These are phyloP conservation scores for Aradus depressus DNA, from an alignment of 2,888 invertebrate species.

Conservation along the genomic window DNA sequence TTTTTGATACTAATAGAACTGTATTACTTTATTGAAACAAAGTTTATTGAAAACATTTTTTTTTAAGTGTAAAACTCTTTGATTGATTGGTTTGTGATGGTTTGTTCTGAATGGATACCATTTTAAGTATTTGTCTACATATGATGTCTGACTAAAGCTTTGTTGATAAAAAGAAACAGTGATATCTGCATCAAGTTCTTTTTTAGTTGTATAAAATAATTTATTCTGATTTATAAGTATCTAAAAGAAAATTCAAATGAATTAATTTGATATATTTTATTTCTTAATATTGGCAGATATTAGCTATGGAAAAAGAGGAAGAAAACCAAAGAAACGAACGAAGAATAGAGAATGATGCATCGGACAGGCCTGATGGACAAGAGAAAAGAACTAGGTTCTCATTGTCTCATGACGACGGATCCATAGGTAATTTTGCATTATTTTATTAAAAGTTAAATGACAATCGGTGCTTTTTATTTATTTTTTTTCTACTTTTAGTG, in stretches of 20 bases:
- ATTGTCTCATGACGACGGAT: slow-evolving; percentile 82
- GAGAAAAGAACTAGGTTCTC: slow-evolving; percentile 61
- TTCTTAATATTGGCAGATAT: slow-evolving; percentile 13
- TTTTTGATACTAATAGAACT: background rate
- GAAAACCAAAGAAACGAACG: slow-evolving; percentile 19
- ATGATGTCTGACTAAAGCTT: too few relatives aligned
- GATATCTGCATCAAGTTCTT: too few relatives aligned
- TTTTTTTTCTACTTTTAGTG: background rate
- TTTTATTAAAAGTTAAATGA: background rate
- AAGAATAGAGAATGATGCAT: slow-evolving; percentile 12
- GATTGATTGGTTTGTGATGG: too few relatives aligned
- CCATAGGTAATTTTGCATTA: slow-evolving; percentile 44
- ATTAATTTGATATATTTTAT: background rate
- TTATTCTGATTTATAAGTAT: too few relatives aligned
- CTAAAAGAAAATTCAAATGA: background rate
- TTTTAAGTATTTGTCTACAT: too few relatives aligned
- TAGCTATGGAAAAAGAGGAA: slow-evolving; percentile 25
- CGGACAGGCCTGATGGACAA: slow-evolving; percentile 36
- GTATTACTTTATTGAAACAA: background rate
- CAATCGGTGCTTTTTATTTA: background rate
- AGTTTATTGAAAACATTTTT: too few relatives aligned
- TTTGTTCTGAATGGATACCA: too few relatives aligned
- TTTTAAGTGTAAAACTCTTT: too few relatives aligned
- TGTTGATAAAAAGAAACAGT: too few relatives aligned
- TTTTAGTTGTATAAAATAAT: too few relatives aligned